Evolutionary conservation across 2,797 vertebrate species (phyloP).

Genomic region (Ibycter americanus): DNA sequence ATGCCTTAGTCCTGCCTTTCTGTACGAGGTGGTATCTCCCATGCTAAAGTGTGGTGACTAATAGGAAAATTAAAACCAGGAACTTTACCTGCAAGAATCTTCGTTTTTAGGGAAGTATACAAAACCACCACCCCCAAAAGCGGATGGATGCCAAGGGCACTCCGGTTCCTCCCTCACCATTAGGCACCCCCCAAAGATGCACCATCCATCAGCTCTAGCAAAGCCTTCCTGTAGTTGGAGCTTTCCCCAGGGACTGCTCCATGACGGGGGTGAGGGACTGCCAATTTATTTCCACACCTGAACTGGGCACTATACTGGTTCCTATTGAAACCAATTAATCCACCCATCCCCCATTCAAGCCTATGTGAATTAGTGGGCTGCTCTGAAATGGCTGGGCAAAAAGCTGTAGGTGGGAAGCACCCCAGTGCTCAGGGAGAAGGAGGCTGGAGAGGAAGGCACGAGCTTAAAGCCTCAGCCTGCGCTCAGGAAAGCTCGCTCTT

Average conservation of each 20-base stretch:
- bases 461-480: background rate
- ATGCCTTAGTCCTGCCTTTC: background rate
- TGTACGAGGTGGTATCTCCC: rapidly evolving
- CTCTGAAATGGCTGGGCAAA: background rate
- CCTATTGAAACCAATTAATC: rapidly evolving
- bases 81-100: background rate
- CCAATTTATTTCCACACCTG: background rate
- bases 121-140: background rate
- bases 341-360: background rate
- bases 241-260: background rate
- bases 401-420: background rate
- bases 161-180: background rate
- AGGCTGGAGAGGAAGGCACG: background rate
- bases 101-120: background rate
- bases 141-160: background rate
- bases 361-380: rapidly evolving
- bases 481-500: background rate
- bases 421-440: background rate
- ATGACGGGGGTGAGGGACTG: background rate
- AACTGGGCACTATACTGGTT: background rate
- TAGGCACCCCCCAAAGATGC: background rate
- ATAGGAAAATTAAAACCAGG: background rate
- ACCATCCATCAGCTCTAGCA: background rate
- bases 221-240: background rate
- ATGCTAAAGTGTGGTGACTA: rapidly evolving